Base-by-base conservation (phyloP, 2,888 invertebrate species). In the Patella caerulea region DNA sequence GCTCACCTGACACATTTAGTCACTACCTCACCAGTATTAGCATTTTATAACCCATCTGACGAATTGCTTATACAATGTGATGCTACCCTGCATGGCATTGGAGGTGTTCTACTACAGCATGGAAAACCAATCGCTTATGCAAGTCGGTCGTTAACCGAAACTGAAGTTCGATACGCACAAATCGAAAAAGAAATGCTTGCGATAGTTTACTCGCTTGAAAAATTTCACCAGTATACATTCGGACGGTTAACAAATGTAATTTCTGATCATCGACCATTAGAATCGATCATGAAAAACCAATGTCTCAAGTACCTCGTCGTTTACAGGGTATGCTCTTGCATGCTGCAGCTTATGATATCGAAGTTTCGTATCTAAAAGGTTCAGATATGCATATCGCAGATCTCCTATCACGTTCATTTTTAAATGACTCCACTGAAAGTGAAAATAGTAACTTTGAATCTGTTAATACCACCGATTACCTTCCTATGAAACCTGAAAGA, bases 81-180 rank as follows among this genome's bases (percentile, higher is more conserved):
- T 52, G 74, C 79, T 34, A 75, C 75, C 14, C 74, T 79, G 45
- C 77, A 65, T n/a, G 85, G 84, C 0, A 75, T 86, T 11, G 84
- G 83, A 12, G 81, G 83, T n/a, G 74, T 70, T 5, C 73, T 86
- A 12, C 15, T 83, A 45, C 85, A 84, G 69, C n/a, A 83, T 4
- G 77, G 74, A 11, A 76, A 83, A 59, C 80, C 81, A 17, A 71
- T 86, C 3, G 83, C 83, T 3, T 83, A 81, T 79, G 83, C 82
- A 2, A 75, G 78, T 12, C 71, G 83, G 52, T 75, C 84, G 11
- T 73, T 83, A 19, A 83, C 81, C 5, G 73, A 73, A 55, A 79
- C 81, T 9, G 83, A 86, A 55, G 76, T 75, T 12, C 69, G 75
- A 55, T 85, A 84, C 65, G 83, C 84, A 11, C 83, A 85, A 59